Evolutionary conservation across 2,113 vertebrate species (phyloP), one percentile per base, ranked within the genome.

Genomic region (Silurus asotus): DNA sequence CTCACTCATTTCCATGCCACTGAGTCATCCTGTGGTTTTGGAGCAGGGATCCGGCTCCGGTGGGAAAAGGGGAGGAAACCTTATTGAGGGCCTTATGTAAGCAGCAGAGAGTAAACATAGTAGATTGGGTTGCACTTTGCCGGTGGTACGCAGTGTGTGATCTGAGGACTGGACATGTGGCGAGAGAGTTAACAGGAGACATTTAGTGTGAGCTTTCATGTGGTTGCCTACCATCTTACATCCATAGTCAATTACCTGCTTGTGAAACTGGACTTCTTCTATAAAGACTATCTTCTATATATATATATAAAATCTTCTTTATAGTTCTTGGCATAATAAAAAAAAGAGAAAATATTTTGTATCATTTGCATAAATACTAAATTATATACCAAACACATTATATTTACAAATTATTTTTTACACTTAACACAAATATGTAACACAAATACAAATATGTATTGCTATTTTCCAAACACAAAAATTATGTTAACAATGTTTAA

Each of bases 11-110:
- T 90, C 84, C 87, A 87, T 84, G 70, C 81, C 17, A 11, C 58
- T 87, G 89, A 88, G 70, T 90, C 88, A 91, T 85, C 67, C 74
- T 91, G 88, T 61, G 88, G 90, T 90, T 90, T 88, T 86, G 88
- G 74, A 79, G 6, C 81, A 20, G 45, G 88, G 69, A 84, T 85
- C 85, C 56, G 62, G 78, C 70, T 86, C 51, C n/a, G 64, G 55
- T 58, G 79, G 84, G 75, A 77, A 67, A 70, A 65, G 77, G 61
- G 49, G 86, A 72, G 49, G 79, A 53, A 80, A n/a, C 77, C 9
- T 45, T 72, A 19, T 15, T 25, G 13, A 72, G 78, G 28, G 56
- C 59, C 51, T 75, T 77, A 81, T 70, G 58, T 65, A 83, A 49
- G 67, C 74, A 83, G n/a, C n/a, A 19, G 37, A 53, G 59, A 58